phyloP scores from a whole-genome alignment of 1,140 invertebrate genomes.

The Plodia interpunctella region DNA sequence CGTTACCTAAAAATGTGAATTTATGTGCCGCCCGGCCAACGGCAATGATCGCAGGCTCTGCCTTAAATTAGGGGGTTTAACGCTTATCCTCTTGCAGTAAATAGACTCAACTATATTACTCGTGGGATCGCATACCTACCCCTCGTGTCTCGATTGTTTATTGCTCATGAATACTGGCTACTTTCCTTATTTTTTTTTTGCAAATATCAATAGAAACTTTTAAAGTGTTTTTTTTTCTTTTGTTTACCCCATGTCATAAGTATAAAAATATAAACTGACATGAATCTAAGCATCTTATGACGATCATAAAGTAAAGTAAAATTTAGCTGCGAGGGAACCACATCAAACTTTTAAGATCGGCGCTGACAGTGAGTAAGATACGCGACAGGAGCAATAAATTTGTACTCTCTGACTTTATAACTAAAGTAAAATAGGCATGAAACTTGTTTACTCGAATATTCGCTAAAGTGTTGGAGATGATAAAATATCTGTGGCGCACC shows the following conservation, averaged over 20 bases:
- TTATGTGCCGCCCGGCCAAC: slow-evolving; percentile 55
- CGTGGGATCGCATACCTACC: slow-evolving; percentile 21
- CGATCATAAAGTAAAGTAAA: neutral
- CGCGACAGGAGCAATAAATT: slow-evolving; percentile 31
- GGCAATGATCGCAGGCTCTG: slow-evolving; percentile 63
- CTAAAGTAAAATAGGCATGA: slow-evolving; percentile 47
- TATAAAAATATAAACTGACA: neutral
- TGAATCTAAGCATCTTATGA: neutral
- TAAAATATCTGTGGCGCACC: slow-evolving; percentile 57
- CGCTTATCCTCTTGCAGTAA: slow-evolving; percentile 56
- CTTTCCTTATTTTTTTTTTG: neutral
- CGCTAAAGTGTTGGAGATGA: slow-evolving; percentile 50
- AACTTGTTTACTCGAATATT: slow-evolving; percentile 51
- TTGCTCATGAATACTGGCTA: slow-evolving; percentile 8
- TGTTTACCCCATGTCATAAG: neutral
- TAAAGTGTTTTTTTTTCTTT: neutral
- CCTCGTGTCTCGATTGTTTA: slow-evolving; percentile 32
- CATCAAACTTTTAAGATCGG: slow-evolving; percentile 28
- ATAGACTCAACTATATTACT: slow-evolving; percentile 52
- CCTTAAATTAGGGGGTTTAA: slow-evolving; percentile 67
- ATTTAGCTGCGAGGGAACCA: slow-evolving; percentile 10
- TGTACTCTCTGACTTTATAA: slow-evolving; percentile 35
- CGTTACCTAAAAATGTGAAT: slow-evolving; percentile 67
- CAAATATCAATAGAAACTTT: neutral
- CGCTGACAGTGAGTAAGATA: slow-evolving; percentile 14